Conservation (phyloP, 2,113 vertebrate genomes). For the Aix galericulata region DNA sequence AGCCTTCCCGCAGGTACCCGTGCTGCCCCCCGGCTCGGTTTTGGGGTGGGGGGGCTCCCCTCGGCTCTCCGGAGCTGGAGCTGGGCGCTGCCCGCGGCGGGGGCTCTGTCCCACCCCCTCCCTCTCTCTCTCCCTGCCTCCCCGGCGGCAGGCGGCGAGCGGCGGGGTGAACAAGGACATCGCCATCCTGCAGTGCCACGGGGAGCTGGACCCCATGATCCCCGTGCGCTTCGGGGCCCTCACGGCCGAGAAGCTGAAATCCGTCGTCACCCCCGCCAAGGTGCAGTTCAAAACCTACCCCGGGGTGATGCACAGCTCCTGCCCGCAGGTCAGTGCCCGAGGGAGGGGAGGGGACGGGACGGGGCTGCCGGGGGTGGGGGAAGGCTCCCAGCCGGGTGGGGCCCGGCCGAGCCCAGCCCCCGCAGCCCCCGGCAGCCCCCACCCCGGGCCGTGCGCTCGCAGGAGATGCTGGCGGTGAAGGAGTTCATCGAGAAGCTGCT, state of each 20-base stretch:
- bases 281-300: constrained; percentile 91
- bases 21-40: fast-evolving
- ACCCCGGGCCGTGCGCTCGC: neutral
- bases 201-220: constrained; percentile 92
- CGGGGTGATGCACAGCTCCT: constrained; percentile 89
- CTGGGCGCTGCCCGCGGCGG: fast-evolving
- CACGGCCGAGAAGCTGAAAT: constrained; percentile 91
- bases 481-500: constrained; percentile 95
- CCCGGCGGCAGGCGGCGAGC: constrained; percentile 81
- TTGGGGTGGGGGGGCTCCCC: fast-evolving
- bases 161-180: constrained; percentile 85
- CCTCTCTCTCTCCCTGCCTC: neutral
- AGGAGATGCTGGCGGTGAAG: constrained; percentile 97
- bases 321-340: constrained; percentile 82
- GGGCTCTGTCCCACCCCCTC: neutral
- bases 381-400: neutral
- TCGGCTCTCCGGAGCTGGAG: neutral
- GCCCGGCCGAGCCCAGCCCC: neutral
- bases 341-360: fast-evolving
- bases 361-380: neutral
- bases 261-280: constrained; percentile 85
- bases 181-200: constrained; percentile 95
- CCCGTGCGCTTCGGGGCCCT: constrained; percentile 88
- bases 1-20: constrained; percentile 89
- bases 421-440: fast-evolving